Evolutionary conservation across 92 coral and sea anemone species (phyloP).

Genomic region (Phenganax stokvisi): DNA sequence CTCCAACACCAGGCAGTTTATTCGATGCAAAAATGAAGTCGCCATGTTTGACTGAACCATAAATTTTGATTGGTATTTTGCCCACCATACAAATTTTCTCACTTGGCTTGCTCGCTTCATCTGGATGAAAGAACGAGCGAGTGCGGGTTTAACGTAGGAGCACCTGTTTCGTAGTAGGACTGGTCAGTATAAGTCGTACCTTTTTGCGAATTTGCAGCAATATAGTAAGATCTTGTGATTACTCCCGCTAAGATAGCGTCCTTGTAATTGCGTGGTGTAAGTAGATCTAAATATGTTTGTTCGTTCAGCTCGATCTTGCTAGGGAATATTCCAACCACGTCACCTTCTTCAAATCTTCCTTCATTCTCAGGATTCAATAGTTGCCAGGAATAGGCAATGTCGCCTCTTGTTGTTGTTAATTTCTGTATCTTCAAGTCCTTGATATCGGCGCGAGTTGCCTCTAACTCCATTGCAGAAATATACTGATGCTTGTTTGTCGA

Average conservation of each 20-base stretch:
- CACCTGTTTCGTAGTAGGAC: background rate
- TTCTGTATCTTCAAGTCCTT: conserved; percentile 7
- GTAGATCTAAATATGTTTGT: conserved; percentile 68
- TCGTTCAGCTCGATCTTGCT: conserved; percentile 44
- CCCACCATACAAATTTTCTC: conserved; percentile 34
- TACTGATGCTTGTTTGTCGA: background rate
- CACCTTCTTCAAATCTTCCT: conserved; percentile 69
- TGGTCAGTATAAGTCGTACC: background rate
- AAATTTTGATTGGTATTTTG: conserved; percentile 9
- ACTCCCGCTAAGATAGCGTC: conserved; percentile 86
- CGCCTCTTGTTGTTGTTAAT: conserved; percentile 31
- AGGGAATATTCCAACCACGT: conserved; percentile 77
- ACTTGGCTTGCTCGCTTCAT: background rate
- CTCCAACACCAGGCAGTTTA: conserved; percentile 22
- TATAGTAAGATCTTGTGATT: conserved; percentile 76
- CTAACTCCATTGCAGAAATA: conserved; percentile 8
- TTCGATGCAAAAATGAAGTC: conserved; percentile 25
- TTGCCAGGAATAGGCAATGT: conserved; percentile 76
- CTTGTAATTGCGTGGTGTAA: conserved; percentile 65
- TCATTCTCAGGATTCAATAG: conserved; percentile 45
- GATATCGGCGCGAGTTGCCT: conserved; percentile 9
- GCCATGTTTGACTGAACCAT: conserved; percentile 35
- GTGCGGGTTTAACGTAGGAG: background rate
- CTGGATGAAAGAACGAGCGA: background rate
- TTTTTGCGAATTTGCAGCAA: conserved; percentile 50